Base-by-base conservation (phyloP, 2,113 vertebrate species). In the Misgurnus anguillicaudatus region DNA sequence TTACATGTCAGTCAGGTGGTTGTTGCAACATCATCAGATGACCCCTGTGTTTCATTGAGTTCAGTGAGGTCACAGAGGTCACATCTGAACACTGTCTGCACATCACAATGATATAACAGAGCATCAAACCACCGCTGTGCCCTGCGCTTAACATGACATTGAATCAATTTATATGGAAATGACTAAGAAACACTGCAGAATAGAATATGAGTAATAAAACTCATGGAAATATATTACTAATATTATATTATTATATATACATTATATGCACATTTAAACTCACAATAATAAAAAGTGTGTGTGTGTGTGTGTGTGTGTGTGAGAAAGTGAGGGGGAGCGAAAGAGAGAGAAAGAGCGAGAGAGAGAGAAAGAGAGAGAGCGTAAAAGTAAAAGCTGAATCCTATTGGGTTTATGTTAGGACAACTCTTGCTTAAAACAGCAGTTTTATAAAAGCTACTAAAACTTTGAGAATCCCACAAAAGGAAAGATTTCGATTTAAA, bases 41-140 rank as follows among this genome's bases (percentile, higher is more conserved):
- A 31, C 24, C 24, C 24, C 24, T 31, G 24, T 31, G 24, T 31
- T 31, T 31, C 14, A 53, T 10, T 6, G 1, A 3, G 38, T 38
- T 13, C 13, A 16, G 38, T 24, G 45, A 69, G 66, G 66, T 69
- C 66, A 69, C 45, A 38, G 7, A 16, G 66, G 66, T 68, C 66
- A 68, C 19, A 48, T 19, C 6, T n/a, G 47, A 53, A 7, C 21
- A 4, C 21, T 16, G 45, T 53, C 14, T 53, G 51, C 13, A 53
- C 51, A 53, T 53, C 16, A 53, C 45, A 38, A 47, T 53, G 48
- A 70, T 16, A 70, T 53, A 53, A 70, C 68, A 53, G 19, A 11
- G n/a, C n/a, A 65, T 42, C 63, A 42, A 38, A 41, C 38, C 0
- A 16, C 51, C 16, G 6, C 4, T 17, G 51, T 17, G 38, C 63